These are phyloP conservation scores for Cosmia pyralina DNA, from an alignment of 2,888 invertebrate species.

Conservation along the genomic window DNA sequence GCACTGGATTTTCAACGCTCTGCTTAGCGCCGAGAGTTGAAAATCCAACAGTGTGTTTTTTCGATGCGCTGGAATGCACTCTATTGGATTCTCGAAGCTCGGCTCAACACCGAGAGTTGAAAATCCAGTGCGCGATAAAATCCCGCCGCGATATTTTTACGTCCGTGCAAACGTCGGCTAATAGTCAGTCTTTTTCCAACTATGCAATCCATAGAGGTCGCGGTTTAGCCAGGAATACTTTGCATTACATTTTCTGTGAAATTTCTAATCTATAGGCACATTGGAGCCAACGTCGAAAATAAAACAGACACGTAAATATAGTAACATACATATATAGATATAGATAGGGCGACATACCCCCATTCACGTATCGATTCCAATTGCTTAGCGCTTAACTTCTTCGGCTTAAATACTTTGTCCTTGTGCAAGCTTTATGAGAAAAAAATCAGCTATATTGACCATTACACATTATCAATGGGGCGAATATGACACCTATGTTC, in stretches of 20 bases:
- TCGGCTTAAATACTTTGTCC: slow-evolving; percentile 91
- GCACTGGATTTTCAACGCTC: no score
- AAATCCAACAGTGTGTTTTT: no score
- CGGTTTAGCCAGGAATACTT: not conserved
- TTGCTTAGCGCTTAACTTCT: slow-evolving; percentile 95
- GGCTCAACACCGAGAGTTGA: no score
- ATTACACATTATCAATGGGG: slow-evolving; percentile 57
- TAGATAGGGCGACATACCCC: slow-evolving; percentile 91
- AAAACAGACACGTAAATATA: slow-evolving; percentile 66
- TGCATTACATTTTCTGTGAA: not conserved
- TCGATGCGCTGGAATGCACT: no score
- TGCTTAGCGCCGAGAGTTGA: no score
- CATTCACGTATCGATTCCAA: slow-evolving; percentile 95
- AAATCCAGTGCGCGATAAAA: no score
- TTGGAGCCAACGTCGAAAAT: slow-evolving; percentile 72
- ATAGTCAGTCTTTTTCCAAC: not conserved
- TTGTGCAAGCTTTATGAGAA: slow-evolving; percentile 85
- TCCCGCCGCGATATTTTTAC: no score
- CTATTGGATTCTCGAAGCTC: no score
- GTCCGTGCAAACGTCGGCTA: no score
- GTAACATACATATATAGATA: slow-evolving; percentile 69
- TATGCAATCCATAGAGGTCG: not conserved
- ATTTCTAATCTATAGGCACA: slow-evolving; percentile 30
- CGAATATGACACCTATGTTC: slow-evolving; percentile 54
- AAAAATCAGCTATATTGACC: slow-evolving; percentile 71